phyloP scores from a whole-genome alignment of 2,113 vertebrate genomes.

The Eubucco bourcierii region DNA sequence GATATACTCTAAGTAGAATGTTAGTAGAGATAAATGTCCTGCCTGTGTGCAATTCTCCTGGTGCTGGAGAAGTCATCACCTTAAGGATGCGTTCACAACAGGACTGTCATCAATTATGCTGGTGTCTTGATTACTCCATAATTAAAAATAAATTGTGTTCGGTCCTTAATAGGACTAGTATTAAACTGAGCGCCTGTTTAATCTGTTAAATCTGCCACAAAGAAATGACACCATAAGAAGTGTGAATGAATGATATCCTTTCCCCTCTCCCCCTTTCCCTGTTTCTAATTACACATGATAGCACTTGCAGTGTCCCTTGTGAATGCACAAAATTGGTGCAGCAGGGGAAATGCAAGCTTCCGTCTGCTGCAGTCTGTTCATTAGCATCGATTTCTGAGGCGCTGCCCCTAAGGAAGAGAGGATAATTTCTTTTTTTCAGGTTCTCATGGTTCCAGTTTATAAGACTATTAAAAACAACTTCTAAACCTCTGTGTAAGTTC shows the following conservation, averaged over 20 bases:
- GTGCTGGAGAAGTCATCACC: slow-evolving; percentile 30
- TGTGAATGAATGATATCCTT: slow-evolving; percentile 57
- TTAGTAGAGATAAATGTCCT: slow-evolving; percentile 16
- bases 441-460: background rate
- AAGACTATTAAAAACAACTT: slow-evolving; percentile 56
- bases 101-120: slow-evolving; percentile 25
- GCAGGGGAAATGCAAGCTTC: slow-evolving; percentile 62
- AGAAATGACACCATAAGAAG: slow-evolving; percentile 43
- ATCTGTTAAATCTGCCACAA: slow-evolving; percentile 62
- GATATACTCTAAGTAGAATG: background rate
- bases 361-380: slow-evolving; percentile 67
- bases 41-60: slow-evolving; percentile 4
- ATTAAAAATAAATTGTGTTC: slow-evolving; percentile 58
- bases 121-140: slow-evolving; percentile 35
- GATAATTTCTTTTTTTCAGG: slow-evolving; percentile 33
- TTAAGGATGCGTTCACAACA: slow-evolving; percentile 33
- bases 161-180: slow-evolving; percentile 45
- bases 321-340: slow-evolving; percentile 55
- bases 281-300: slow-evolving; percentile 69
- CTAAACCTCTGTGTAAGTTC: background rate
- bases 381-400: slow-evolving; percentile 67
- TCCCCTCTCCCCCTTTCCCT: background rate
- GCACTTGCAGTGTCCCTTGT: slow-evolving; percentile 55
- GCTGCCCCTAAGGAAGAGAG: slow-evolving; percentile 43
- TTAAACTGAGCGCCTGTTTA: slow-evolving; percentile 62